phyloP scores from a whole-genome alignment of 2,888 invertebrate genomes.

The Caenorhabditis macrosperma region DNA sequence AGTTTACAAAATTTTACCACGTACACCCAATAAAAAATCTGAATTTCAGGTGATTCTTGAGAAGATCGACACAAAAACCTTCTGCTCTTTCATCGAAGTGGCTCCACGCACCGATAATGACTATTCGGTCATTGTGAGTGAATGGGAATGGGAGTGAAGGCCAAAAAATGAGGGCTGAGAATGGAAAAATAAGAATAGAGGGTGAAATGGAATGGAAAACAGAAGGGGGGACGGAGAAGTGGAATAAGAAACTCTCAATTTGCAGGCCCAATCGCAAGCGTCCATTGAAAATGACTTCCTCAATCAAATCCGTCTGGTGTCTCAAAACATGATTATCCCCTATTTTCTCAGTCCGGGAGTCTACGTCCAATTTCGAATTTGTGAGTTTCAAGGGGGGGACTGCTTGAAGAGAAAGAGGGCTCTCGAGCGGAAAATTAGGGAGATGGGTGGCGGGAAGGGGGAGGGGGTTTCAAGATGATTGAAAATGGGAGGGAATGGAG shows the following conservation, averaged over 20 bases:
- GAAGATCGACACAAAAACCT: conserved; percentile 54
- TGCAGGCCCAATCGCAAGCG: conserved; percentile 58
- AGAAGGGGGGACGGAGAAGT: not conserved
- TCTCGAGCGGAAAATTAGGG: too few relatives aligned
- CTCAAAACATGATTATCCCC: conserved; percentile 69
- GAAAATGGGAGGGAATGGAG: too few relatives aligned
- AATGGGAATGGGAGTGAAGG: not conserved
- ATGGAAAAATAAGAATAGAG: too few relatives aligned
- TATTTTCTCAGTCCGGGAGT: conserved; percentile 68
- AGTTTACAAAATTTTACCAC: too few relatives aligned
- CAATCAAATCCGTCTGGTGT: conserved; percentile 73
- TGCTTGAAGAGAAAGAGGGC: too few relatives aligned
- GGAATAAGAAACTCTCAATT: conserved; percentile 1
- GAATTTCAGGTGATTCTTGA: conserved; percentile 67
- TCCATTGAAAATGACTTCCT: conserved; percentile 71
- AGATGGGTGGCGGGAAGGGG: not conserved
- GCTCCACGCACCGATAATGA: conserved; percentile 65
- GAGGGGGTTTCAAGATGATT: too few relatives aligned
- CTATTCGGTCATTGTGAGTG: conserved; percentile 67
- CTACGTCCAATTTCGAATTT: conserved; percentile 65
- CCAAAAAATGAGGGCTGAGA: conserved; percentile 2
- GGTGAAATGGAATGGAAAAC: not conserved
- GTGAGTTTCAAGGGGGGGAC: conserved; percentile 56
- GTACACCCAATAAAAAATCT: too few relatives aligned
- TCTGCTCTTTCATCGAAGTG: conserved; percentile 65